A percentile compares a stretch with the other conserved stretches of the same genome.
These are phyloP conservation scores for Geophilus truncorum DNA, from an alignment of 2,888 invertebrate genomes.

Conservation along the genomic window DNA sequence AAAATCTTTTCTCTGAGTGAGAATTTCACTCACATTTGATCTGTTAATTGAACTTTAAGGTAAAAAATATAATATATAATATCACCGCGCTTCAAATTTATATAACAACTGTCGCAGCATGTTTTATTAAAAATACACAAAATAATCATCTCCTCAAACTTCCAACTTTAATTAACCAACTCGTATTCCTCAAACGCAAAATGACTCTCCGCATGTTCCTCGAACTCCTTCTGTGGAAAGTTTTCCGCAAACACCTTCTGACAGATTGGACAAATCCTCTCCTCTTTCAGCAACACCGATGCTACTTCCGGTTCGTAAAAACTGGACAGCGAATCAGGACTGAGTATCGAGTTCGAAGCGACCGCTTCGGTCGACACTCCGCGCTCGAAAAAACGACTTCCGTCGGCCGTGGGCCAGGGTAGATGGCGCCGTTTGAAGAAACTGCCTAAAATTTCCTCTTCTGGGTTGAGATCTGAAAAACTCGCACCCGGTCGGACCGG, in stretches of 20 bases:
- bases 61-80: too few species aligned
- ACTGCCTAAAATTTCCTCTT: not conserved
- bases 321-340: not conserved
- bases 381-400: not conserved
- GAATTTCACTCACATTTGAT: too few species aligned
- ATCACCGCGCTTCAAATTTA: too few species aligned
- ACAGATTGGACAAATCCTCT: conserved; percentile 37
- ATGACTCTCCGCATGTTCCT: conserved; percentile 35
- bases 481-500: not conserved
- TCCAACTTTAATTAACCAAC: conserved; percentile 25
- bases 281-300: conserved; percentile 25
- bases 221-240: conserved; percentile 35
- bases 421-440: not conserved
- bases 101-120: not conserved
- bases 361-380: not conserved
- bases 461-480: not conserved
- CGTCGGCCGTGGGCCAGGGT: not conserved
- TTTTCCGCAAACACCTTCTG: conserved; percentile 32
- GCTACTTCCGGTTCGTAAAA: not conserved
- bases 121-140: not conserved
- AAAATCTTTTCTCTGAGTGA: too few species aligned
- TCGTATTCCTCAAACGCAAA: conserved; percentile 36
- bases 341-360: not conserved
- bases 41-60: too few species aligned
- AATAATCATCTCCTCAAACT: not conserved